These are phyloP conservation scores for Philypnodon macrostomus DNA, from an alignment of 2,797 vertebrate genomes.

Conservation along the genomic window DNA sequence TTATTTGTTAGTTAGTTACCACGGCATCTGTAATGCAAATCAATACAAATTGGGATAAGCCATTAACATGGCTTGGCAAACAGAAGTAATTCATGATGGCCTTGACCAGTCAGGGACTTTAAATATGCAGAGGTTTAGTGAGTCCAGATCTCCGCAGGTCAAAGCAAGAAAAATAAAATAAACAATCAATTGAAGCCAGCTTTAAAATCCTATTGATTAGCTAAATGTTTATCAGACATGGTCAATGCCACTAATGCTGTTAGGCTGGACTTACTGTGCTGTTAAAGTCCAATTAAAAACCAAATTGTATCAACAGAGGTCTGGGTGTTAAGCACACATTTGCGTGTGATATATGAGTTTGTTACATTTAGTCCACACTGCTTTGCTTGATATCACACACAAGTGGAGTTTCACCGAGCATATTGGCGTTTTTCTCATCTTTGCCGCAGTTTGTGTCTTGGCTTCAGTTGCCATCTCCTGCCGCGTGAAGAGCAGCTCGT, in stretches of 20 bases:
- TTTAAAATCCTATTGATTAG: slow-evolving; percentile 2
- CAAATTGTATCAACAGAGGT: background rate
- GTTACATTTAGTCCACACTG: slow-evolving; percentile 1
- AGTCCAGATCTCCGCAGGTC: background rate
- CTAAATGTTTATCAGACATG: background rate
- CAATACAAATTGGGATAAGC: no score
- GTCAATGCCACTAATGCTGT: background rate
- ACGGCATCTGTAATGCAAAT: no score
- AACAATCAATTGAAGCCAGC: background rate
- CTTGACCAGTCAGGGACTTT: no score
- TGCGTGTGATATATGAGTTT: slow-evolving; percentile 14
- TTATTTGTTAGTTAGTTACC: no score
- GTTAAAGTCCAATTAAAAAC: background rate
- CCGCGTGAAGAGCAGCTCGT: slow-evolving; percentile 49
- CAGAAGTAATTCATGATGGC: no score
- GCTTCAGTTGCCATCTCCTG: slow-evolving; percentile 33
- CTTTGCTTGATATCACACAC: slow-evolving; percentile 29
- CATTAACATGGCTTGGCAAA: no score
- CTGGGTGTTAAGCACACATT: slow-evolving; percentile 5
- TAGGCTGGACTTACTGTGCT: background rate
- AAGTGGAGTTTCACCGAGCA: slow-evolving; percentile 27
- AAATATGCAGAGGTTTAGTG: no score
- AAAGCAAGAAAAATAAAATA: background rate
- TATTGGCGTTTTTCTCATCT: slow-evolving; percentile 26
- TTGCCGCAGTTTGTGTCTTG: slow-evolving; percentile 47